These are phyloP conservation scores for Clarias gariepinus DNA, from an alignment of 2,113 vertebrate species.

Conservation along the genomic window DNA sequence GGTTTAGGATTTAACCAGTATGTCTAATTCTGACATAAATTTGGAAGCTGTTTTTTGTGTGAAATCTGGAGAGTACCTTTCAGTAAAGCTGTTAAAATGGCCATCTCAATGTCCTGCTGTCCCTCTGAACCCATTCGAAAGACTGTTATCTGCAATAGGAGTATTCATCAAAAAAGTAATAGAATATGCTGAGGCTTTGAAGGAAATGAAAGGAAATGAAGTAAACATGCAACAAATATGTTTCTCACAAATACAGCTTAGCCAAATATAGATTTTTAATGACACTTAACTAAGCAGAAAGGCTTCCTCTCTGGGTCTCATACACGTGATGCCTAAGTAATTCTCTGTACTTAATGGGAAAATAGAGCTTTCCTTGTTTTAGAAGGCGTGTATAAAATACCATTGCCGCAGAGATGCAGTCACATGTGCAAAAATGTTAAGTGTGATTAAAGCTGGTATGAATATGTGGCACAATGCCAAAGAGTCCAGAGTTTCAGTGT, in stretches of 20 bases:
- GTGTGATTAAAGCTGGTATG: slow-evolving; percentile 64
- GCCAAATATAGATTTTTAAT: slow-evolving; percentile 1
- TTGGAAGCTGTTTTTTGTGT: background rate
- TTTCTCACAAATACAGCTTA: background rate
- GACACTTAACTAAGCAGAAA: background rate
- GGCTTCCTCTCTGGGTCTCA: background rate
- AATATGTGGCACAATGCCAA: slow-evolving; percentile 45
- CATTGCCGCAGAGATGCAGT: slow-evolving; percentile 57
- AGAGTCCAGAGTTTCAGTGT: slow-evolving; percentile 50
- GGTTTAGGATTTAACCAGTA: background rate
- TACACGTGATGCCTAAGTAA: slow-evolving; percentile 17
- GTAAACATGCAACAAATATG: background rate
- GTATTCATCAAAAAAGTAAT: slow-evolving; percentile 9
- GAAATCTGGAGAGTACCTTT: slow-evolving; percentile 79
- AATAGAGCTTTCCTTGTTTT: slow-evolving; percentile 56
- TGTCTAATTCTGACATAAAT: background rate
- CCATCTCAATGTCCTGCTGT: slow-evolving; percentile 97
- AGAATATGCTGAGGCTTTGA: background rate
- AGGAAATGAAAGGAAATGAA: background rate
- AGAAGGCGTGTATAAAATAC: slow-evolving; percentile 52
- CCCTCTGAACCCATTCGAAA: slow-evolving; percentile 96
- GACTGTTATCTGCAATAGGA: slow-evolving; percentile 84
- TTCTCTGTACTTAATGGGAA: slow-evolving; percentile 39
- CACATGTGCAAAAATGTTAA: slow-evolving; percentile 62
- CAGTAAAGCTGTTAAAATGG: slow-evolving; percentile 93